phyloP scores from a whole-genome alignment of 1,140 invertebrate genomes.

The Drosophila pandora region DNA sequence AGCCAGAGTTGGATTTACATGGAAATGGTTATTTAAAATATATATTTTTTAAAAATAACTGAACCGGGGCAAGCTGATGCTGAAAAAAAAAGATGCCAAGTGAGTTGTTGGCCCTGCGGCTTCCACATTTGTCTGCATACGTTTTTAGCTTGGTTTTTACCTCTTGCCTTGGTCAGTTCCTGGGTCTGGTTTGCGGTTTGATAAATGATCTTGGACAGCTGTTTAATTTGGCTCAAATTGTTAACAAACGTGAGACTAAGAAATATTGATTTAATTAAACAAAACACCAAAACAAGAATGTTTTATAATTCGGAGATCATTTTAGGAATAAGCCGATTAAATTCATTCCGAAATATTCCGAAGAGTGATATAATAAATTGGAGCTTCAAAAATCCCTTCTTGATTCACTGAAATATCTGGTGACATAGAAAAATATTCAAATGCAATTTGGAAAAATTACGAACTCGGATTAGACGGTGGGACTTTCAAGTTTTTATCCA shows the following conservation, averaged over 20 bases:
- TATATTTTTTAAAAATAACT: conserved; percentile 46
- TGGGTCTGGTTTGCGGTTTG: conserved; percentile 39
- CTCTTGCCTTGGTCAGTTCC: conserved; percentile 42
- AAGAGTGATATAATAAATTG: neutral
- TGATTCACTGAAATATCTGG: conserved; percentile 3
- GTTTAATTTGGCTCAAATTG: conserved; percentile 46
- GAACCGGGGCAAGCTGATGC: conserved; percentile 22
- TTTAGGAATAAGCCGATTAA: conserved; percentile 8
- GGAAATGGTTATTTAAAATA: conserved; percentile 66
- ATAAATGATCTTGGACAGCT: conserved; percentile 46
- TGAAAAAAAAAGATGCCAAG: conserved; percentile 35
- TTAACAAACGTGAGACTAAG: conserved; percentile 20
- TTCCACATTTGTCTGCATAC: conserved; percentile 60
- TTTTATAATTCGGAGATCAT: neutral
- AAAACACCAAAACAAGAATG: conserved; percentile 12
- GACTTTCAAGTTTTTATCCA: conserved; percentile 22
- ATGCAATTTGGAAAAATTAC: conserved; percentile 33
- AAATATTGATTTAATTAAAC: conserved; percentile 38
- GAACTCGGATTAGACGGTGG: conserved; percentile 18
- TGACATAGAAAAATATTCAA: conserved; percentile 18
- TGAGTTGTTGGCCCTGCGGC: conserved; percentile 65
- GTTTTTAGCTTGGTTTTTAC: conserved; percentile 31
- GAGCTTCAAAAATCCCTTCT: neutral
- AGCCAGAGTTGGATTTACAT: conserved; percentile 69
- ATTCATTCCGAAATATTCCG: neutral